Base-by-base conservation (phyloP, 2,888 invertebrate genomes). In the Thymelicus acteon region DNA sequence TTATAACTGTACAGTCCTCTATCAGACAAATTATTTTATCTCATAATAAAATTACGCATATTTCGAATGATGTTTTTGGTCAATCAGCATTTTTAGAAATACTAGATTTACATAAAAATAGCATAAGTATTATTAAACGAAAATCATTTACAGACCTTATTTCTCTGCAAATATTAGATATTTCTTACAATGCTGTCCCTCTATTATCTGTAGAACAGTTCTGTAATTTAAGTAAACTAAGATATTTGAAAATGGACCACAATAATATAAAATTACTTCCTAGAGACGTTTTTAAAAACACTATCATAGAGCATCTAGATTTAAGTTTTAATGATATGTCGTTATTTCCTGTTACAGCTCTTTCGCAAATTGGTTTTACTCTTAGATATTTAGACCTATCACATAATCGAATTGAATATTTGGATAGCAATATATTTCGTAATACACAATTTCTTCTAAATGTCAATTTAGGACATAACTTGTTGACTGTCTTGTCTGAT, bases 351-450 rank as follows among this genome's bases (percentile, higher is more conserved):
- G 96, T 96, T 44, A 95, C 96, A 37, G 96, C 97, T 24, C 95
- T 98, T 73, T 95, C 96, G 0, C 97, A 97, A 85, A 95, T 97
- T 31, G 97, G 97, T 6, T 96, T 96, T 79, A 97, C 97, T 0
- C 87, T 98, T 72, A 94, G 97, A 65, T 96, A 96, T 83, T 95
- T 98, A 72, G 96, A 97, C 82, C 94, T 98, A 82, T 96, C 96
- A 0, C 94, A 95, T 75, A 98, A 98, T 86, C 96, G 95, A 75
- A 95, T 98, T 75, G 98, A 98, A 84, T 97, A 97, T 85, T 94
- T 98, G 77, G 98, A 98, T 86, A 97, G 97, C 77, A 97, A 97
- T 73, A 97, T 97, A 90, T 98, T 98, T 83, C 96, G 97, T 57
- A 96, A 96, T 80, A 97, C 97, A 44, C 97, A 97, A 67, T 97